A percentile compares a stretch with the other conserved stretches of the same genome.
Conservation (phyloP, 2,797 vertebrate genomes). For the Chrosomus eos region DNA sequence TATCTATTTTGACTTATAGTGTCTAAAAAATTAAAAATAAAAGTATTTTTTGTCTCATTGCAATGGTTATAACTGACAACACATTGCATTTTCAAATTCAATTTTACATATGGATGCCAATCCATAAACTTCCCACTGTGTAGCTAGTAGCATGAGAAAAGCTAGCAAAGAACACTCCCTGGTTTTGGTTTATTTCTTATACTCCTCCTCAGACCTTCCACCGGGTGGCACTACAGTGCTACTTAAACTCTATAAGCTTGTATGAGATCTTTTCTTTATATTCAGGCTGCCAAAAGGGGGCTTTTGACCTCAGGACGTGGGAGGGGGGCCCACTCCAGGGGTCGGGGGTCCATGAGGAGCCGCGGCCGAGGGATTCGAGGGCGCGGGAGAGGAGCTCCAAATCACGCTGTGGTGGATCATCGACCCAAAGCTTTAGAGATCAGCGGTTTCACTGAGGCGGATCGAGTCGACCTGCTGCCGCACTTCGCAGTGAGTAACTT, state of each 20-base stretch:
- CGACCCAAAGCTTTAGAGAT: slow-evolving; percentile 91
- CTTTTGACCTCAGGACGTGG: slow-evolving; percentile 89
- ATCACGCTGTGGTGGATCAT: slow-evolving; percentile 91
- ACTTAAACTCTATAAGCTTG: background rate
- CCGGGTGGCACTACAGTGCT: slow-evolving; percentile 7
- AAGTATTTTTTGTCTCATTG: background rate
- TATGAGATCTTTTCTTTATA: slow-evolving; percentile 1
- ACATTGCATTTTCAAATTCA: background rate
- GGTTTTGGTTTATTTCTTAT: background rate
- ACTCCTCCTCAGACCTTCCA: background rate
- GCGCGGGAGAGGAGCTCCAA: slow-evolving; percentile 81
- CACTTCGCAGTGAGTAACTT: slow-evolving; percentile 93
- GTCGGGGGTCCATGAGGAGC: slow-evolving; percentile 81
- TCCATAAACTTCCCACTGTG: background rate
- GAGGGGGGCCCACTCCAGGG: slow-evolving; percentile 82
- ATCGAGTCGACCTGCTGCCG: slow-evolving; percentile 91
- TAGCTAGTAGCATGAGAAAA: background rate
- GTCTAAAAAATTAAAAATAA: too few species aligned
- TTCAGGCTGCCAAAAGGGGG: slow-evolving; percentile 93
- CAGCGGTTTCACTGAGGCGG: slow-evolving; percentile 86
- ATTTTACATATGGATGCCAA: background rate
- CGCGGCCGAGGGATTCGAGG: slow-evolving; percentile 86
- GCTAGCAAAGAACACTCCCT: background rate
- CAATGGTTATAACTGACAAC: background rate
- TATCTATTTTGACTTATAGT: background rate